A percentile compares a stretch with the other conserved stretches of the same genome.
Conservation (phyloP, 2,113 vertebrate species). For the Cyanocitta stelleri region DNA sequence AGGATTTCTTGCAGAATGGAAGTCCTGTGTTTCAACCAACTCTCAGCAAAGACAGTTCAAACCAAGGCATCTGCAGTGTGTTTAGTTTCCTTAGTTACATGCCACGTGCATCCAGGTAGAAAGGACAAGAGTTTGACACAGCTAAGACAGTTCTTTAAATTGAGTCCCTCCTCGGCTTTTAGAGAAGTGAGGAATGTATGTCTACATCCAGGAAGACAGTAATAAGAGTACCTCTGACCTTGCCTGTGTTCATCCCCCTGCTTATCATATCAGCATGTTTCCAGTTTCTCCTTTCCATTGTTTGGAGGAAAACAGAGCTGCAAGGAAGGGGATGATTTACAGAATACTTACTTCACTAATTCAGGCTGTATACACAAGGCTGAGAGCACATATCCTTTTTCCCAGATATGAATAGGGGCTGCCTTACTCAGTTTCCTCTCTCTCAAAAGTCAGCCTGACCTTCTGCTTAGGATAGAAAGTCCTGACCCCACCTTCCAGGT, state of each 20-base stretch:
- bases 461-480: background rate
- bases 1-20: background rate
- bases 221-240: background rate
- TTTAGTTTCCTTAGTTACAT: conserved; percentile 46
- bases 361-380: background rate
- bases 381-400: background rate
- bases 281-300: conserved; percentile 14
- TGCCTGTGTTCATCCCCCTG: background rate
- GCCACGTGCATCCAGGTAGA: conserved; percentile 12
- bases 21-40: background rate
- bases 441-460: background rate
- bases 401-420: background rate
- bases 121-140: background rate
- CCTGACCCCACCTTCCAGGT: background rate
- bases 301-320: background rate
- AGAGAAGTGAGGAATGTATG: background rate
- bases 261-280: conserved; percentile 5
- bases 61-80: conserved; percentile 12
- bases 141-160: conserved; percentile 2
- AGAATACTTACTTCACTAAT: background rate
- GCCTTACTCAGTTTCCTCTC: background rate
- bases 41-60: background rate
- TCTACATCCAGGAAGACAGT: background rate
- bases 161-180: background rate
- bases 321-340: background rate